phyloP scores from a whole-genome alignment of 1,140 invertebrate species.

The Ips nitidus region DNA sequence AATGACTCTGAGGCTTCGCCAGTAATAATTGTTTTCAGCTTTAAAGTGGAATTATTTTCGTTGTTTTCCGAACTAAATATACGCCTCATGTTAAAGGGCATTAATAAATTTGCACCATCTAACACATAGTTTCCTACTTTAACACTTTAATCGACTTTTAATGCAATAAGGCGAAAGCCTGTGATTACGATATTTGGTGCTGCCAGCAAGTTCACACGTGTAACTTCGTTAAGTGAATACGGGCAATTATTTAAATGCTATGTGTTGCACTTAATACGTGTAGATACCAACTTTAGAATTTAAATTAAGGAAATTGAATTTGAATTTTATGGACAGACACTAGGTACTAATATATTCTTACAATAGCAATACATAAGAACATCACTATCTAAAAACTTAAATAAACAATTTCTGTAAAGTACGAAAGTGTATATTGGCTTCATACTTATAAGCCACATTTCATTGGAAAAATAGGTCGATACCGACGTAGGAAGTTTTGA shows the following conservation, averaged over 20 bases:
- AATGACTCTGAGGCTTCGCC: slow-evolving; percentile 27
- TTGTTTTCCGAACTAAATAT: slow-evolving; percentile 9
- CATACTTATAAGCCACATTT: too few relatives aligned
- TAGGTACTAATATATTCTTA: too few relatives aligned
- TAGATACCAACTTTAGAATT: too few relatives aligned
- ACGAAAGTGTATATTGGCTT: too few relatives aligned
- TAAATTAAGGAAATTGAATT: too few relatives aligned
- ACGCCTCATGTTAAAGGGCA: slow-evolving; percentile 14
- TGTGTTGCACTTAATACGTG: neutral
- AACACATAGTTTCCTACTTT: slow-evolving; percentile 23
- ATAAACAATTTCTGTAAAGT: too few relatives aligned
- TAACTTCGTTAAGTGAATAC: slow-evolving; percentile 2
- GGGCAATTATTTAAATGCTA: neutral
- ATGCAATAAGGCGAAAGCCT: slow-evolving; percentile 3
- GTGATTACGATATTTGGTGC: slow-evolving; percentile 10
- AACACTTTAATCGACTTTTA: slow-evolving; percentile 17
- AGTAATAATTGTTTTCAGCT: slow-evolving; percentile 27
- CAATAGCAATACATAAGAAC: too few relatives aligned
- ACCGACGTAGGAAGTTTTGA: too few relatives aligned
- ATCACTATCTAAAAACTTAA: too few relatives aligned
- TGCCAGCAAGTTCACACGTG: neutral
- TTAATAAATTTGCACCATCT: slow-evolving; percentile 24
- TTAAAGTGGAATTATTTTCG: slow-evolving; percentile 22
- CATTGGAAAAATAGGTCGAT: too few relatives aligned
- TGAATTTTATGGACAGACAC: too few relatives aligned